These are phyloP conservation scores for Cercopithecus diana DNA, from an alignment of 2,797 vertebrate species.

Conservation along the genomic window DNA sequence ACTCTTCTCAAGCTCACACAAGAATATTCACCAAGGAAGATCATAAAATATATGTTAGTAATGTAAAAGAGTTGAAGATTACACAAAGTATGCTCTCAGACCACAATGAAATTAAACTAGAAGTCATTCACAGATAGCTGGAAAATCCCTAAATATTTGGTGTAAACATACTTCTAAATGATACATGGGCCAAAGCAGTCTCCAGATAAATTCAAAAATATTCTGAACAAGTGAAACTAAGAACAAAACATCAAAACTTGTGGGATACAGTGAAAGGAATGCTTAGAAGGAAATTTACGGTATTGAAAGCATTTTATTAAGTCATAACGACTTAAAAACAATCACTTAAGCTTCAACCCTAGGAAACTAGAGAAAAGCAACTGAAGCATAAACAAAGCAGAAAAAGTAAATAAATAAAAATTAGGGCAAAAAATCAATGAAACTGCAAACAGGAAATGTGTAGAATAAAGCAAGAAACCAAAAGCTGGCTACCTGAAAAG, in stretches of 20 bases:
- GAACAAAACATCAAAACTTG: conserved; percentile 18
- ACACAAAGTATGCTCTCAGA: conserved; percentile 6
- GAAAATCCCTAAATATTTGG: conserved; percentile 28
- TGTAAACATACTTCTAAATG: conserved; percentile 29
- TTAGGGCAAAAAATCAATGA: background rate
- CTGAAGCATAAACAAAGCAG: background rate
- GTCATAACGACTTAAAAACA: background rate
- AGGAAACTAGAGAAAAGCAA: conserved; percentile 28
- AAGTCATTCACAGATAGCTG: background rate
- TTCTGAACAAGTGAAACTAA: background rate
- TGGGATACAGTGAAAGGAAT: background rate
- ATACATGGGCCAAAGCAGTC: background rate
- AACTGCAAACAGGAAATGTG: background rate
- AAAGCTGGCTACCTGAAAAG: background rate
- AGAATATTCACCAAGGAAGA: background rate
- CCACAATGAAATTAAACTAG: conserved; percentile 36
- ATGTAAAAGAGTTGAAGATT: background rate
- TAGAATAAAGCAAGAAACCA: background rate
- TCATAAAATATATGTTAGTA: background rate
- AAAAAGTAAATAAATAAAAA: conserved; percentile 28
- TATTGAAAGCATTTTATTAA: background rate
- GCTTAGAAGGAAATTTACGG: background rate
- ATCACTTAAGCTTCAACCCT: background rate
- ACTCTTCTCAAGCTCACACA: background rate
- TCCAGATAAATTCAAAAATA: conserved; percentile 17